Evolutionary conservation across 2,797 vertebrate genomes (phyloP), one percentile per base, ranked within the genome.

Genomic region (Telmatherina bonti): DNA sequence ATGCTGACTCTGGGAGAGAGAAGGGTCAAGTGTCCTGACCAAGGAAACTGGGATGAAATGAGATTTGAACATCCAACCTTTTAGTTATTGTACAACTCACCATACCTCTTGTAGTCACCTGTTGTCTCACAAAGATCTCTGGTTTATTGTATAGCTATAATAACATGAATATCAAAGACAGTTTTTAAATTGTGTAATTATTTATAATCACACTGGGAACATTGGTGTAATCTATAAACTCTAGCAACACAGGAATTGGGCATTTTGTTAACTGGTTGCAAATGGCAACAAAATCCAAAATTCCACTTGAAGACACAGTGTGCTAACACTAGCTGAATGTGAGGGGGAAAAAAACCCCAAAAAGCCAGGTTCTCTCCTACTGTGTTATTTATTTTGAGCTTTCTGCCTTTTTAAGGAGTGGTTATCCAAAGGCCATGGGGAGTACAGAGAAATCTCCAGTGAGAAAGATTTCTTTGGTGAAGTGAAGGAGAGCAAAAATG

Each of bases 381-480:
- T 41, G 18, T 62, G 5, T 22, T n/a, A 9, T 59, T 70, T 20
- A 76, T 18, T 29, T 8, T 4, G 15, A 5, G 24, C 67, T 74
- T 2, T 88, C 22, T 76, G 29, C 72, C 1, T 33, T 8, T 90
- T 78, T 5, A 56, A 99, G 98, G 98, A 99, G 77, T 99, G 96
- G 96, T 86, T 98, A 81, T 97, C 96, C 51, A 98, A 99, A 95
- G 98, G 98, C 63, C 98, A 99, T 18, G 98, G 97, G 29, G 98
- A 98, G 88, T 99, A 97, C 72, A 95, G 89, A 92, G 98, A 99
- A 93, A 94, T 99, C 63, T 85, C 96, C 66, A 99, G 97, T 22
- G 98, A 99, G 88, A 97, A 93, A 92, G 98, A 99, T 57, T 99
- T 99, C 86, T 99, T 99, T 77, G 82, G 94, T 10, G 97, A 99